phyloP scores from a whole-genome alignment of 2,113 vertebrate species.

The Seriola aureovittata region DNA sequence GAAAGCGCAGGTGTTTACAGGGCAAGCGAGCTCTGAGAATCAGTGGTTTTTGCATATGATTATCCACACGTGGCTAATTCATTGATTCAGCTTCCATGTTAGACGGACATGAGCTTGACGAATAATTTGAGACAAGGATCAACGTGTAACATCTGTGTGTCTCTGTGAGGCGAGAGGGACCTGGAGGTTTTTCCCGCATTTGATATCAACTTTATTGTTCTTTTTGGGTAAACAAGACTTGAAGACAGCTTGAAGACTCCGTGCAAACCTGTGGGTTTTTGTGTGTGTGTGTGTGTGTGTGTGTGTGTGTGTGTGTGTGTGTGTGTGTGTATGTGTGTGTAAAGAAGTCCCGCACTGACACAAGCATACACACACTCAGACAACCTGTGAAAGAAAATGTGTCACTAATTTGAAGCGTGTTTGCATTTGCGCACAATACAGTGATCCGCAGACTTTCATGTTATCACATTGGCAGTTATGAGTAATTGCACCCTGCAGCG shows the following conservation, averaged over 20 bases:
- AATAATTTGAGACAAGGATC: constrained; percentile 25
- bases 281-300: not conserved
- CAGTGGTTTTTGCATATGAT: constrained; percentile 9
- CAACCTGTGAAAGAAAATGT: constrained; percentile 52
- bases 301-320: not conserved
- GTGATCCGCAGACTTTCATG: constrained; percentile 69
- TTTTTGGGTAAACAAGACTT: not conserved
- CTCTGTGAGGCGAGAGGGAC: not conserved
- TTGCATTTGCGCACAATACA: constrained; percentile 67
- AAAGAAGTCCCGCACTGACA: not conserved
- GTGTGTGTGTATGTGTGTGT: not conserved
- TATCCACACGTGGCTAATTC: not conserved
- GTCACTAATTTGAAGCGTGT: constrained; percentile 57
- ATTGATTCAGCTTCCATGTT: constrained; percentile 37
- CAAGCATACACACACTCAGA: not conserved
- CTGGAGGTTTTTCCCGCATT: constrained; percentile 12
- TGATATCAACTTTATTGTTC: constrained; percentile 9
- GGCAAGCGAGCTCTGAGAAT: not conserved
- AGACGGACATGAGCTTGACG: constrained; percentile 30
- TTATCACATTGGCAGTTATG: constrained; percentile 81
- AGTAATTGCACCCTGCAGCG: constrained; percentile 81
- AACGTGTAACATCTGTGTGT: not conserved
- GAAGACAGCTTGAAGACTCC: too few species aligned
- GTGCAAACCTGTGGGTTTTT: too few species aligned
- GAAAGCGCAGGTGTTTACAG: constrained; percentile 57